Base-by-base conservation (phyloP, 1,140 invertebrate genomes). In the Pseudoatta argentina region DNA sequence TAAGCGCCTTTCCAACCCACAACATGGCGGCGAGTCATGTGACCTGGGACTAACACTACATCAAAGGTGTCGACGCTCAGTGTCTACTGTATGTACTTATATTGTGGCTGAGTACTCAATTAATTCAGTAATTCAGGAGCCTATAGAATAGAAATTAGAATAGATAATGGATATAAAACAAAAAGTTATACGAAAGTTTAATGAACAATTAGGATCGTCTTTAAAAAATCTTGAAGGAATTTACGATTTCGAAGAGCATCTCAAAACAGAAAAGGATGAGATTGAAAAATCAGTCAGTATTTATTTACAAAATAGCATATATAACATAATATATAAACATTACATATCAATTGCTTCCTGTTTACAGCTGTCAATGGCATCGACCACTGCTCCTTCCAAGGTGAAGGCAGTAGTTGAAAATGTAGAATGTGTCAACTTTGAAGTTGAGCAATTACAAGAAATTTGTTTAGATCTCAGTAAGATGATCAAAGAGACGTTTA, bases 351-450 rank as follows among this genome's bases (percentile, higher is more conserved):
- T 51, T 81, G 39, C 55, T 44, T 63, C 27, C 51, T 21, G 86
- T 51, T 16, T 94, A 86, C 91, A 97, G 97, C 91, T 97, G 14
- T 96, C 96, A 67, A 94, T 96, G 89, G 96, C 95, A 21, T 96
- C 96, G 86, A 95, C 95, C 48, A 96, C 96, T 92, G 95, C 96
- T 83, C 96, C 96, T 2, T 96, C 96, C 79, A 96, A 96, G 90
- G 96, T 97, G 63, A 95, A 97, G 89, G 94, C 95, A 76, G 96
- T 96, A 8, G 94, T 97, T 8, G 94, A 96, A 86, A 95, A 94
- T 91, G 95, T 96, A 66, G 95, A 97, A 86, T 91, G 94, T 76
- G 95, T 96, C 21, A 95, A 94, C 63, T 89, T 93, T 34, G 94
- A 95, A 87, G 95, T 97, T 55, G 94, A 96, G 30, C 91, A 94